Evolutionary conservation across 2,888 invertebrate species (phyloP).

Genomic region (Pheosia gnoma): DNA sequence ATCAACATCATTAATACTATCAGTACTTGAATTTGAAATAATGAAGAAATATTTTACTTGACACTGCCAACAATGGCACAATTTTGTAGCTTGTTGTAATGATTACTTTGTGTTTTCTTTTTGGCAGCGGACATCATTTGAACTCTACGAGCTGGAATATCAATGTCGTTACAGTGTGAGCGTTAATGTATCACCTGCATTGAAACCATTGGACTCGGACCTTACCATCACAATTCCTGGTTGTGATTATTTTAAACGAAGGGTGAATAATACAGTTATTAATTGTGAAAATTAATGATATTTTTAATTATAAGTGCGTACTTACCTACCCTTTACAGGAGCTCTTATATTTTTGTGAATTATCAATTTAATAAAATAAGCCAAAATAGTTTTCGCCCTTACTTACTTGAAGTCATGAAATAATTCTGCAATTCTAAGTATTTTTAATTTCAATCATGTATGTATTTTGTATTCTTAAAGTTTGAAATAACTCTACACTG

Average conservation of each 20-base stretch:
- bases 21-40: no score
- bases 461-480: no score
- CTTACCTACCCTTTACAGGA: neutral
- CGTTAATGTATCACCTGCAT: constrained; percentile 70
- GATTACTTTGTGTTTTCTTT: constrained; percentile 12
- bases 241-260: constrained; percentile 76
- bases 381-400: no score
- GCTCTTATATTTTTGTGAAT: neutral
- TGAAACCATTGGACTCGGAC: constrained; percentile 72
- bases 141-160: constrained; percentile 83
- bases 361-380: neutral
- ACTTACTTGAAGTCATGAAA: no score
- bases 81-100: no score
- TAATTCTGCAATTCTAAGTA: no score
- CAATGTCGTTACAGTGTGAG: constrained; percentile 83
- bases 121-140: constrained; percentile 79
- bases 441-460: no score
- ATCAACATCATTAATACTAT: no score
- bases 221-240: constrained; percentile 79
- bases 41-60: no score
- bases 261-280: constrained; percentile 59
- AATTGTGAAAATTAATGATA: constrained; percentile 50
- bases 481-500: no score
- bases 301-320: neutral
- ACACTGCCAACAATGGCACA: no score